Evolutionary conservation across 2,888 invertebrate genomes (phyloP).

Genomic region (Diarsia mendica): DNA sequence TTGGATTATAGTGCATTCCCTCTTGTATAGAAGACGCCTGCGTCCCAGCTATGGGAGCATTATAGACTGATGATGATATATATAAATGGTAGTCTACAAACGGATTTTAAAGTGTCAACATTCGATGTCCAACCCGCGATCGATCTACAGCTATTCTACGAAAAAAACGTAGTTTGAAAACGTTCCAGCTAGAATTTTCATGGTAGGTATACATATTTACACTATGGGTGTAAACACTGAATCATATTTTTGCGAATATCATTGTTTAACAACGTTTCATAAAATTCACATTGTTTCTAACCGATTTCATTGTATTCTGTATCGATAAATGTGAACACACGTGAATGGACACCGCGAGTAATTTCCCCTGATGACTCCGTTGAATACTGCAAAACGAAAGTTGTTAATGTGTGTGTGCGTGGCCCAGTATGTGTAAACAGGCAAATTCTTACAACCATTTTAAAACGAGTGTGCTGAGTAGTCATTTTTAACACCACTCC

Average conservation of each 20-base stretch:
- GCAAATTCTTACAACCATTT: not conserved
- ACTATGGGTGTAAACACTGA: not conserved
- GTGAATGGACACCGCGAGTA: slow-evolving; percentile 11
- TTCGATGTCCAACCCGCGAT: not conserved
- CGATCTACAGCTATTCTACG: no score
- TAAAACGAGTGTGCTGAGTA: not conserved
- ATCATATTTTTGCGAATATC: not conserved
- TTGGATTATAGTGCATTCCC: no score
- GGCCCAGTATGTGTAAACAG: not conserved
- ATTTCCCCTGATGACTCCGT: slow-evolving; percentile 2
- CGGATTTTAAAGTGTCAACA: not conserved
- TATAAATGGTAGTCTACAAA: not conserved
- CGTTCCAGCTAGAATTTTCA: not conserved
- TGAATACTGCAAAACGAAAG: slow-evolving; percentile 4
- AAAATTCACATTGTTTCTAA: slow-evolving; percentile 24
- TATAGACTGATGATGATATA: no score
- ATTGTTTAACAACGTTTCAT: slow-evolving; percentile 11
- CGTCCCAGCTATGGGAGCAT: no score
- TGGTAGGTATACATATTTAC: not conserved
- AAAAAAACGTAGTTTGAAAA: no score
- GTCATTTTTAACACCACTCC: not conserved
- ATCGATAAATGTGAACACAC: slow-evolving; percentile 37
- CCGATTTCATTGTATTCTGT: slow-evolving; percentile 26
- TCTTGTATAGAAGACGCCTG: no score
- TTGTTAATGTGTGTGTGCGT: not conserved